Percentiles rank a stretch among this genome's conserved stretches.
Evolutionary conservation across 2,888 invertebrate genomes (phyloP).

Genomic region (Sepiola atlantica): DNA sequence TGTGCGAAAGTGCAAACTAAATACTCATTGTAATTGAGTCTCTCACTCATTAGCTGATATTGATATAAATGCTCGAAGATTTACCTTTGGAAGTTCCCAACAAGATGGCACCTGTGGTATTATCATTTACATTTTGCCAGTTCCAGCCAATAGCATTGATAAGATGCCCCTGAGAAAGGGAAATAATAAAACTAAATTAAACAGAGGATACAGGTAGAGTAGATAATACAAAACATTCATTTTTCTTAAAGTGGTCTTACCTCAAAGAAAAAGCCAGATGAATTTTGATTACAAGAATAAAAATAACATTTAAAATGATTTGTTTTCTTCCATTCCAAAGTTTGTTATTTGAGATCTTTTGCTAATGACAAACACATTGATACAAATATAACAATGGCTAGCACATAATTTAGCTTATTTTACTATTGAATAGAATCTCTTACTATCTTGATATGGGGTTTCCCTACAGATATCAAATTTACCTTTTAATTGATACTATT

Average conservation of each 20-base stretch:
- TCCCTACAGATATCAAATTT: no score
- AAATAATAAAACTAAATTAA: neutral
- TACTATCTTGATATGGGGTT: no score
- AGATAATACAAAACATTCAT: neutral
- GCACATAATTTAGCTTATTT: no score
- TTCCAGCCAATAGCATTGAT: slow-evolving; percentile 94
- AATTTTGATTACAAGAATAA: no score
- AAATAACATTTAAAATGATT: no score
- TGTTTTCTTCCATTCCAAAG: no score
- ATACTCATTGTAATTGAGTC: neutral
- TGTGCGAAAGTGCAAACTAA: neutral
- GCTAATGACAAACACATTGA: no score
- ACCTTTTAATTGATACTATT: no score
- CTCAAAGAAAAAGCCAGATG: no score
- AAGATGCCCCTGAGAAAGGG: slow-evolving; percentile 81
- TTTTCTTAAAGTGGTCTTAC: neutral
- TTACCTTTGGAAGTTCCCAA: slow-evolving; percentile 88
- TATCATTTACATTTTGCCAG: slow-evolving; percentile 80
- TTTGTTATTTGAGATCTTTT: no score
- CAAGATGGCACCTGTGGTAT: slow-evolving; percentile 86
- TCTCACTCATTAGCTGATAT: neutral
- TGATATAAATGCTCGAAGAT: neutral
- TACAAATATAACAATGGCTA: no score
- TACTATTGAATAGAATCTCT: no score
- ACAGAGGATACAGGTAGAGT: neutral